Conservation (phyloP, 2,797 vertebrate species). For the Antrozous pallidus region DNA sequence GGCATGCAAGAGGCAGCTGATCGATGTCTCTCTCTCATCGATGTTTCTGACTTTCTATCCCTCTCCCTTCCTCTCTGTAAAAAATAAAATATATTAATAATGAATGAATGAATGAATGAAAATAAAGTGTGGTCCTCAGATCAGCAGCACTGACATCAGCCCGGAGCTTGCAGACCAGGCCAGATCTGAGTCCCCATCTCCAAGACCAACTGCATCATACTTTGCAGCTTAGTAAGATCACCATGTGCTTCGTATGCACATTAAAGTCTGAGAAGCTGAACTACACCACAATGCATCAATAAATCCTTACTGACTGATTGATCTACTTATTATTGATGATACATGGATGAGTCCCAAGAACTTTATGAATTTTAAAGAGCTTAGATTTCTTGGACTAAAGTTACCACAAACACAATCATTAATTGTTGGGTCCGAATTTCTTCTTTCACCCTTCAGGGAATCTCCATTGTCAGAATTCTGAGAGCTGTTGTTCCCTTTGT, state of each 20-base stretch:
- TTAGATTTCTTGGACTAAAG: constrained; percentile 1
- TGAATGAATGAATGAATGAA: too few species aligned
- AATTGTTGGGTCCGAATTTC: not conserved
- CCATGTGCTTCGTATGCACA: not conserved
- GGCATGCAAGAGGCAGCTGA: too few species aligned
- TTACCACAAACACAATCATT: not conserved
- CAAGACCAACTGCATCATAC: not conserved
- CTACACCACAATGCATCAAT: not conserved
- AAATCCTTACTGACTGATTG: not conserved
- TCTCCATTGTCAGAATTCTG: not conserved
- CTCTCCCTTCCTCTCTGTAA: too few species aligned
- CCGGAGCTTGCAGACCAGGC: not conserved
- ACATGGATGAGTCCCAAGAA: not conserved
- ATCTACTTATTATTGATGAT: not conserved
- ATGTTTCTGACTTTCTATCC: too few species aligned
- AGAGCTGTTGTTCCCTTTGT: not conserved
- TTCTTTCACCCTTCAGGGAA: not conserved
- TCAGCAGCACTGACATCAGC: not conserved
- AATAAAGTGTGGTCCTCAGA: not conserved
- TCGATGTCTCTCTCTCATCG: too few species aligned
- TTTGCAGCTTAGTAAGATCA: not conserved
- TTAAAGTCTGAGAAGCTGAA: not conserved
- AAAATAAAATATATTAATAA: too few species aligned
- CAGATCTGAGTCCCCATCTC: not conserved
- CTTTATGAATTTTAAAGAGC: constrained; percentile 32